phyloP scores from a whole-genome alignment of 2,888 invertebrate genomes.

The Geophilus truncorum region DNA sequence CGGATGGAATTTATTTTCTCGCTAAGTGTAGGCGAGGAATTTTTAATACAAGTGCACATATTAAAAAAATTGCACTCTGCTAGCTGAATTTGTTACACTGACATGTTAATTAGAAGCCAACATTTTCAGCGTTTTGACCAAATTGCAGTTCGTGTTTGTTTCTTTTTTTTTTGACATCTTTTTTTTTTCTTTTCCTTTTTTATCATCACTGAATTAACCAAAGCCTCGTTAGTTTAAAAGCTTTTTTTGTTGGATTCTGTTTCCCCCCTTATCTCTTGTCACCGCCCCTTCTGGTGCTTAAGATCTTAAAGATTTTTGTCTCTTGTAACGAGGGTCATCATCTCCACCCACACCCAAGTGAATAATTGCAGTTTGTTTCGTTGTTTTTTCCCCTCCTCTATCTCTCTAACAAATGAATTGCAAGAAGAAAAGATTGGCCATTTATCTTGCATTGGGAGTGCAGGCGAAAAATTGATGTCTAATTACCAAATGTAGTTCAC shows the following conservation, averaged over 20 bases:
- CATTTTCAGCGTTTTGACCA: background rate
- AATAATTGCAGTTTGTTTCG: background rate
- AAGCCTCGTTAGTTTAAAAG: constrained; percentile 10
- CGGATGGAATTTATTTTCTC: background rate
- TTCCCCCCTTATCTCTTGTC: background rate
- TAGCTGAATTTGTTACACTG: background rate
- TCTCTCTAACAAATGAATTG: background rate
- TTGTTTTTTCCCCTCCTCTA: no score
- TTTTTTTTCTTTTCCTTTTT: no score
- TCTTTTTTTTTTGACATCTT: background rate
- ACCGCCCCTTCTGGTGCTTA: background rate
- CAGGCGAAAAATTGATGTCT: background rate
- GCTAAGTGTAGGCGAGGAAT: background rate
- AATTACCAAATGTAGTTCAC: background rate
- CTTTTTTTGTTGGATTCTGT: background rate
- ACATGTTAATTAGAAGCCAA: background rate
- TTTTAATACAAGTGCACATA: background rate
- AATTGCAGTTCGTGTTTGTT: background rate
- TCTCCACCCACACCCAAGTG: constrained; percentile 4
- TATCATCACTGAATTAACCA: constrained; percentile 2
- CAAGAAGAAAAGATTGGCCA: background rate
- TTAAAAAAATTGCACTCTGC: background rate
- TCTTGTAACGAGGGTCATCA: background rate
- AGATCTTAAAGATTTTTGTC: background rate
- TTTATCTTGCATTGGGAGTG: background rate